These are phyloP conservation scores for Balearica regulorum DNA, from an alignment of 2,797 vertebrate genomes.

Conservation along the genomic window DNA sequence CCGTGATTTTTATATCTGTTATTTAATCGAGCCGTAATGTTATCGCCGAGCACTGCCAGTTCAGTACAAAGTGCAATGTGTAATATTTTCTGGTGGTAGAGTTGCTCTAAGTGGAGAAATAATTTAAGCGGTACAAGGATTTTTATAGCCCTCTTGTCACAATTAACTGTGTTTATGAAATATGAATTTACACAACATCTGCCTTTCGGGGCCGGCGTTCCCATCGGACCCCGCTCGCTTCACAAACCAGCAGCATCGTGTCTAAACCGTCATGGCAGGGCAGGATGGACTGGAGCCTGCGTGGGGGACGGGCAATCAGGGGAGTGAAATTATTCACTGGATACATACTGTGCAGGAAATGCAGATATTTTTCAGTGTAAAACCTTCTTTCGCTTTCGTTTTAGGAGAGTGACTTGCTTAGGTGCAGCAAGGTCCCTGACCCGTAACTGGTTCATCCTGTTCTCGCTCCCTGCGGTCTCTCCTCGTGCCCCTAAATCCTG, in stretches of 20 bases:
- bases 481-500: background rate
- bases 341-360: background rate
- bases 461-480: accelerated
- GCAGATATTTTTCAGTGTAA: background rate
- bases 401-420: background rate
- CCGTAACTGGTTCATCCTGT: accelerated
- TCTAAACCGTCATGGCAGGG: background rate
- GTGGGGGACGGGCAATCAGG: accelerated
- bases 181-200: constrained; percentile 22
- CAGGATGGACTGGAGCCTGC: background rate
- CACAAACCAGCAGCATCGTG: accelerated
- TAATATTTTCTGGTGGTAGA: background rate
- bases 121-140: background rate
- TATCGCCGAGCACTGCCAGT: background rate
- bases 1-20: background rate
- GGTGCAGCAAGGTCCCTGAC: background rate
- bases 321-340: background rate
- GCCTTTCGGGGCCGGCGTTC: background rate
- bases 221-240: background rate
- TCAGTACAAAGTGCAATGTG: background rate
- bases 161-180: constrained; percentile 44
- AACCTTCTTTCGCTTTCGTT: background rate
- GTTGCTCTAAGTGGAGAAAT: constrained; percentile 27
- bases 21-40: background rate
- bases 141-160: constrained; percentile 42